phyloP scores from a whole-genome alignment of 2,113 vertebrate species.

The Otocyon megalotis region DNA sequence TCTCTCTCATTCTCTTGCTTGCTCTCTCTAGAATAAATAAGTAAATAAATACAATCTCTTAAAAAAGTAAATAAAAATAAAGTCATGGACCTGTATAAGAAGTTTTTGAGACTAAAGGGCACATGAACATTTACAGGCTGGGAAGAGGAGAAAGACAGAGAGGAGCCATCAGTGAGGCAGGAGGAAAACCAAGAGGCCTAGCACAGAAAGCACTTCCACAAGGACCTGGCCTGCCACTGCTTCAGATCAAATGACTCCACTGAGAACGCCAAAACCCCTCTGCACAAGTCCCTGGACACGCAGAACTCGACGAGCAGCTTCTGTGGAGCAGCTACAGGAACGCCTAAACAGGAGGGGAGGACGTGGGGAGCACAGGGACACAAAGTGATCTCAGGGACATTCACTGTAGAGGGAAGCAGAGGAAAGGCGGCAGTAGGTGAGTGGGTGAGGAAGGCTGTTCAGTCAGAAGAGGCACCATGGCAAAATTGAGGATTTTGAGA shows the following conservation, averaged over 20 bases:
- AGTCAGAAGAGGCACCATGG: not conserved
- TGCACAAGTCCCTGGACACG: not conserved
- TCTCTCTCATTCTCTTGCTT: too few relatives aligned
- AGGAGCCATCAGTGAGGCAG: not conserved
- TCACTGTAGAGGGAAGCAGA: not conserved
- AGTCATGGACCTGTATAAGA: not conserved
- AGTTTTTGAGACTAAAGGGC: not conserved
- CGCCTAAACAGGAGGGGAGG: not conserved
- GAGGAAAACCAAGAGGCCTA: not conserved
- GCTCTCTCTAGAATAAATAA: too few relatives aligned
- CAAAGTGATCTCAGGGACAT: not conserved
- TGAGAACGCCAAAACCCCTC: not conserved
- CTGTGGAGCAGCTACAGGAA: fast-evolving
- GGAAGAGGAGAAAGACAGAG: not conserved
- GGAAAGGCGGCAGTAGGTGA: not conserved
- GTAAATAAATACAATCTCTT: not conserved
- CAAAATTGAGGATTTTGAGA: not conserved
- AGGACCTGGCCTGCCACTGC: not conserved
- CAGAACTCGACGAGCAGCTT: not conserved
- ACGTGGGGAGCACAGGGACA: fast-evolving
- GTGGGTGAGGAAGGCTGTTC: not conserved
- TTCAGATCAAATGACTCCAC: fast-evolving
- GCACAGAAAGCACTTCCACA: not conserved
- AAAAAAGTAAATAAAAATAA: too few relatives aligned
- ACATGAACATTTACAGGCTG: not conserved